These are phyloP conservation scores for Nemurella pictetii DNA, from an alignment of 2,888 invertebrate genomes.

Conservation along the genomic window DNA sequence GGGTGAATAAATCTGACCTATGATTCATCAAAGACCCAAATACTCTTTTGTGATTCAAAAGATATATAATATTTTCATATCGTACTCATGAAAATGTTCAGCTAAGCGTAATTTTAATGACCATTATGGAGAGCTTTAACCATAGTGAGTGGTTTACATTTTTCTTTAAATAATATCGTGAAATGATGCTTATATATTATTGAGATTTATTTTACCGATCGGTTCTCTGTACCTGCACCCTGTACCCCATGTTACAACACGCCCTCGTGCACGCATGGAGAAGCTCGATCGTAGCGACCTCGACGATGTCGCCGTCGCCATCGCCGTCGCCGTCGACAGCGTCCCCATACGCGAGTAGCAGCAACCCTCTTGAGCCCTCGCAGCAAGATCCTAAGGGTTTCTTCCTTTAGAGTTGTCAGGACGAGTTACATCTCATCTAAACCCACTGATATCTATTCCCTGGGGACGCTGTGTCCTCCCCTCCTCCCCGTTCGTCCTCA, in stretches of 20 bases:
- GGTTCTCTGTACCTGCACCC: neutral
- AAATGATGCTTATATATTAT: neutral
- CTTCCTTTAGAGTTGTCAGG: constrained; percentile 34
- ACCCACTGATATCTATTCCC: constrained; percentile 29
- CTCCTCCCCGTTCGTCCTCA: neutral
- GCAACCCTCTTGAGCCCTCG: constrained; percentile 18
- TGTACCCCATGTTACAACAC: neutral
- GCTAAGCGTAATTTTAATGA: constrained; percentile 22
- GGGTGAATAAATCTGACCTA: constrained; percentile 1
- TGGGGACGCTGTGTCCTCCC: neutral
- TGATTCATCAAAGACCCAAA: constrained; percentile 1
- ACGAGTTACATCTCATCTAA: constrained; percentile 36
- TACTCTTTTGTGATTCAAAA: neutral
- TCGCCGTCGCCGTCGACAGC: neutral
- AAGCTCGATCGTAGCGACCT: neutral
- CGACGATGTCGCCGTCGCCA: neutral
- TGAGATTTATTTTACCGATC: neutral
- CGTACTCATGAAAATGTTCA: neutral
- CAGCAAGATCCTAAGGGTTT: constrained; percentile 11
- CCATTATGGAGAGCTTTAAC: neutral
- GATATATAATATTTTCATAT: neutral
- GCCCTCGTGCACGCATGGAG: neutral
- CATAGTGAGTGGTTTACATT: neutral
- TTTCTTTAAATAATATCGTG: constrained; percentile 5
- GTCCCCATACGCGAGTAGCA: neutral